A percentile compares a stretch with the other conserved stretches of the same genome.
Conservation (phyloP, 2,113 vertebrate genomes). For the Cephalopholis sonnerati region DNA sequence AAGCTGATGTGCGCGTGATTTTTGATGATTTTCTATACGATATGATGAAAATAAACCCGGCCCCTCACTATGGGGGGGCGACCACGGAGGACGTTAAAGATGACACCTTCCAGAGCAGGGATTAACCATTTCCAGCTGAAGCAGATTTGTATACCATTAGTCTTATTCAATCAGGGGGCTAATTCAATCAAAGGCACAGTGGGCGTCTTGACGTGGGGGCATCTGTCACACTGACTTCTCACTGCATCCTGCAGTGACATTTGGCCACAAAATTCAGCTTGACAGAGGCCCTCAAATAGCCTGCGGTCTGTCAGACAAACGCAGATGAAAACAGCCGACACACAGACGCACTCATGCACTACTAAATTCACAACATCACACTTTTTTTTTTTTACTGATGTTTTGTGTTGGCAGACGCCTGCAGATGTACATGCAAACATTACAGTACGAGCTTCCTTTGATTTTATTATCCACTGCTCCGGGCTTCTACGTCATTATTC, state of each 20-base stretch:
- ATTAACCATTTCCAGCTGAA: conserved; percentile 73
- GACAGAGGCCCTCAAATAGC: conserved; percentile 71
- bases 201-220: conserved; percentile 67
- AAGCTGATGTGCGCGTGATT: background rate
- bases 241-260: conserved; percentile 70
- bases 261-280: conserved; percentile 73
- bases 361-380: conserved; percentile 42
- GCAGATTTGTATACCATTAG: conserved; percentile 75
- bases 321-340: conserved; percentile 20
- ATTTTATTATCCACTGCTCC: conserved; percentile 13
- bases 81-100: conserved; percentile 31
- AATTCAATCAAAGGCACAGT: conserved; percentile 76
- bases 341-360: conserved; percentile 11
- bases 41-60: background rate
- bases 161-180: conserved; percentile 73
- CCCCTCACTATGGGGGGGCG: background rate
- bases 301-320: conserved; percentile 47
- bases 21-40: background rate
- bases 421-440: conserved; percentile 34
- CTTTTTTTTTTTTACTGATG: background rate
- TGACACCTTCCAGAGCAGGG: conserved; percentile 60
- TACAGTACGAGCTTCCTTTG: conserved; percentile 12
- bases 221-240: conserved; percentile 77
- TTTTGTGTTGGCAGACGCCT: conserved; percentile 37
- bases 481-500: conserved; percentile 4